Conservation (phyloP, 1,140 invertebrate genomes). For the Drosophila parvula region DNA sequence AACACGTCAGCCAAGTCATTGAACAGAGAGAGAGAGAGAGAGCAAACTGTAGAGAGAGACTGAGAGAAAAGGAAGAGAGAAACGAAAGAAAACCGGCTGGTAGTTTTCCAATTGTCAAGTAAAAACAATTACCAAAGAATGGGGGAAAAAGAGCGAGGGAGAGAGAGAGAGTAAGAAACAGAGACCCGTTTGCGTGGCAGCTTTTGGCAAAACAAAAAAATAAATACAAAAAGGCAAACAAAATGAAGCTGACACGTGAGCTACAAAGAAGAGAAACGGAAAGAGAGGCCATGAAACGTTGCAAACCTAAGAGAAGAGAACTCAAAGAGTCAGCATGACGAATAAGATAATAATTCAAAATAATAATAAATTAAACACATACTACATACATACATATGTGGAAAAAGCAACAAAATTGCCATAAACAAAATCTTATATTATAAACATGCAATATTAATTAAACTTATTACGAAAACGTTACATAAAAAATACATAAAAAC, state of each 20-base stretch:
- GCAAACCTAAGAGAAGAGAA: neutral
- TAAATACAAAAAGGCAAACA: constrained; percentile 20
- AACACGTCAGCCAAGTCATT: constrained; percentile 64
- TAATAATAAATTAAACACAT: neutral
- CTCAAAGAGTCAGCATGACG: neutral
- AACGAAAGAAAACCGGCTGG: constrained; percentile 53
- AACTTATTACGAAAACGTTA: neutral
- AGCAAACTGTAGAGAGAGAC: neutral
- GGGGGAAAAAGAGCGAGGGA: neutral
- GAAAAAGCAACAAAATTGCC: neutral
- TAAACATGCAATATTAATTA: no score
- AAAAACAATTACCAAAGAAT: constrained; percentile 40
- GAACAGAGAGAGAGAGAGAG: constrained; percentile 12
- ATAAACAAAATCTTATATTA: neutral
- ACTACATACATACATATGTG: no score
- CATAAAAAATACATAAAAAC: no score
- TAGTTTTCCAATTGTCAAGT: constrained; percentile 62
- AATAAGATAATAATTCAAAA: constrained; percentile 7
- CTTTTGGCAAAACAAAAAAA: constrained; percentile 47
- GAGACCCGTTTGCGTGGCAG: constrained; percentile 58
- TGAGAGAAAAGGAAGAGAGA: constrained; percentile 19
- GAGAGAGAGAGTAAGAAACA: constrained; percentile 15
- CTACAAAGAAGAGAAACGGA: constrained; percentile 19
- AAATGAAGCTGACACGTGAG: constrained; percentile 50
- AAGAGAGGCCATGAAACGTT: neutral